Base-by-base conservation (phyloP, 2,113 vertebrate genomes). In the Hyla sarda region DNA sequence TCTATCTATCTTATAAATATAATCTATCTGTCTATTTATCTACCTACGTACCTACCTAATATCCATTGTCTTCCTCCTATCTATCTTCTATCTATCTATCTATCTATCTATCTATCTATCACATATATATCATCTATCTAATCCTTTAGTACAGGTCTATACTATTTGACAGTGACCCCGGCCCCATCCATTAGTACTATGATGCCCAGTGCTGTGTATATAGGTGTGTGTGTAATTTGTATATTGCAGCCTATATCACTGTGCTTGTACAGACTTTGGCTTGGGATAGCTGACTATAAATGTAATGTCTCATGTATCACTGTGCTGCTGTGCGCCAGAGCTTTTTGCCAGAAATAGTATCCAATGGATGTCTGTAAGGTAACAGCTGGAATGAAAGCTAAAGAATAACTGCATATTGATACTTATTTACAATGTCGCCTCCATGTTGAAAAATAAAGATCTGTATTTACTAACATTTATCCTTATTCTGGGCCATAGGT, bases 261-360 rank as follows among this genome's bases (percentile, higher is more conserved):
- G 32, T 69, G 32, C 32, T 19, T 17, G 74, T 77, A 5, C 47
- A 30, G 25, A 77, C 25, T 47, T 50, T 19, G 48, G 2, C 25
- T 8, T 74, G 9, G 48, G 23, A 48, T 48, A 48, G 41, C 72
- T 74, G 72, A 74, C 32, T n/a, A 16, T 62, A 23, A 11, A 25
- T 30, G 41, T 41, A 41, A 45, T 25, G n/a, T 56, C 30, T 56
- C 50, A 75, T 84, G 56, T 84, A 84, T 75, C 71, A 75, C n/a
- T 14, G 52, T 75, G 71, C 50, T 47, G 82, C 52, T 84, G n/a
- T 60, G 52, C 71, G 82, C 82, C 73, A 30, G 28, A 30, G 28
- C 81, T 82, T 69, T 52, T 37, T 82, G 65, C 28, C 81, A 67
- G 45, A 52, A 65, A n/a, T 7, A 28, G 14, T 47, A 25, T 32